Conservation (phyloP, 1,140 invertebrate species). For the Drosophila orena region DNA sequence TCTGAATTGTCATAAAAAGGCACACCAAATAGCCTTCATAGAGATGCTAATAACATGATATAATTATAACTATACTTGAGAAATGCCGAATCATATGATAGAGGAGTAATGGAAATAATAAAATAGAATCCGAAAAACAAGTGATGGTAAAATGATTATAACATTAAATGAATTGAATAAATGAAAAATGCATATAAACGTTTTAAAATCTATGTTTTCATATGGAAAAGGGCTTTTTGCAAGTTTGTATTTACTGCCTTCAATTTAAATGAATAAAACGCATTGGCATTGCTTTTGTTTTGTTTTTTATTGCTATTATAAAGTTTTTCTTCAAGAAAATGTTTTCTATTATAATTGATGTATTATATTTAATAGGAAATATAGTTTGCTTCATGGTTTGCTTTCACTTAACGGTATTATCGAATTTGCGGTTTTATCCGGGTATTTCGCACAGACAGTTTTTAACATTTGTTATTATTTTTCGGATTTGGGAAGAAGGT, state of each 20-base stretch:
- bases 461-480: slow-evolving; percentile 21
- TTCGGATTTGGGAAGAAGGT: slow-evolving; percentile 7
- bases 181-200: slow-evolving; percentile 82
- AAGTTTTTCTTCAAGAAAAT: slow-evolving; percentile 49
- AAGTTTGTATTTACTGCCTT: neutral
- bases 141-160: slow-evolving; percentile 67
- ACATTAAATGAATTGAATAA: slow-evolving; percentile 79
- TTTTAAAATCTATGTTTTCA: slow-evolving; percentile 54
- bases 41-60: slow-evolving; percentile 54
- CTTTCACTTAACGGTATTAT: slow-evolving; percentile 43
- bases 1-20: slow-evolving; percentile 67
- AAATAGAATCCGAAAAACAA: slow-evolving; percentile 51
- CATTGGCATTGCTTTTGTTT: slow-evolving; percentile 36
- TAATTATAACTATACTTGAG: slow-evolving; percentile 60
- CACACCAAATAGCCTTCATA: slow-evolving; percentile 78
- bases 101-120: slow-evolving; percentile 39
- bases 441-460: slow-evolving; percentile 9
- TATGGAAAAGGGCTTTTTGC: neutral
- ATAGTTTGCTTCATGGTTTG: slow-evolving; percentile 33
- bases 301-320: slow-evolving; percentile 66
- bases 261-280: neutral
- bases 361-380: slow-evolving; percentile 54
- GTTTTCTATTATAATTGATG: slow-evolving; percentile 54
- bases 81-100: slow-evolving; percentile 44
- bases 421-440: slow-evolving; percentile 8